Percentiles rank a stretch among this genome's conserved stretches.
Conservation (phyloP, 2,888 invertebrate species). For the Nomada goodeniana region DNA sequence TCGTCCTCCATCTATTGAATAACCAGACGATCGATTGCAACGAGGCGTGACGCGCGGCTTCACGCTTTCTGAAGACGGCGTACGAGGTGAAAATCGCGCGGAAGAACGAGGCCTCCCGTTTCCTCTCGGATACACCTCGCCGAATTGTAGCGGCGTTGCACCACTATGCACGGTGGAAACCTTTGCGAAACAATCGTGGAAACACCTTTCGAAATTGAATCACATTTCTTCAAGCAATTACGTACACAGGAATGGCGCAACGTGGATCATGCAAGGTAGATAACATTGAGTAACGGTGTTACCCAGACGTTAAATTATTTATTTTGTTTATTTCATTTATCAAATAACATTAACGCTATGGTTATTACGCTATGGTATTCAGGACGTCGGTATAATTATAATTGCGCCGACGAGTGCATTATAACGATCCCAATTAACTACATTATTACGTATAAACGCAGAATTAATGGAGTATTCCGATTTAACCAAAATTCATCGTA, state of each 20-base stretch:
- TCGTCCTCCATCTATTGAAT: constrained; percentile 59
- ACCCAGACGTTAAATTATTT: no score
- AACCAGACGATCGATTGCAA: constrained; percentile 68
- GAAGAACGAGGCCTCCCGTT: constrained; percentile 43
- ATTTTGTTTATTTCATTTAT: no score
- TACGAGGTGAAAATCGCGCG: constrained; percentile 67
- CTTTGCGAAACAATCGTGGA: background rate
- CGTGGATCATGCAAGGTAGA: background rate
- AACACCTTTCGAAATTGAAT: background rate
- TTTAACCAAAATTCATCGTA: no score
- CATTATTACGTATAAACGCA: no score
- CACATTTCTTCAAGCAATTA: background rate
- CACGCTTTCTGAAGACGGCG: constrained; percentile 74
- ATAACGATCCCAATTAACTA: background rate
- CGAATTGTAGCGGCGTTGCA: constrained; percentile 3
- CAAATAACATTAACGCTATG: no score
- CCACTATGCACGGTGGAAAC: background rate
- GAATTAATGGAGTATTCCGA: no score
- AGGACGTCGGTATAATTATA: no score
- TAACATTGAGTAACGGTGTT: background rate
- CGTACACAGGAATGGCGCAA: background rate
- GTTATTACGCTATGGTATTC: no score
- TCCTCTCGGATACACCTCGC: constrained; percentile 35
- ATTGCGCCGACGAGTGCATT: background rate
- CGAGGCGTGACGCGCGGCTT: constrained; percentile 66